Evolutionary conservation across 1,140 invertebrate genomes (phyloP).

Genomic region (Drosophila azteca): DNA sequence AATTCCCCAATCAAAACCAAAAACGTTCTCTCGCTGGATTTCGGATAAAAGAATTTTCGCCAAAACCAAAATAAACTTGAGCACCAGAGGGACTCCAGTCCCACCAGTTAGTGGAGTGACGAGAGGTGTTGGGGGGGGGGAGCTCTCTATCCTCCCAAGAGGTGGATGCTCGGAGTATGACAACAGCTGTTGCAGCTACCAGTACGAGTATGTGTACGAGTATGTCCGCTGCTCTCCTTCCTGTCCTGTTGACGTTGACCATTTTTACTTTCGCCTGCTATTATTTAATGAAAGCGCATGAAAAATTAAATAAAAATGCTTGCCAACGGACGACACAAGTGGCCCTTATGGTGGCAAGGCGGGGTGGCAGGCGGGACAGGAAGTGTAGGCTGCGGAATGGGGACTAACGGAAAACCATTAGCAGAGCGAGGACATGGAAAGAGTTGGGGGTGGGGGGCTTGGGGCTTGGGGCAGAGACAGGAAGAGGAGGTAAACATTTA

Average conservation of each 20-base stretch:
- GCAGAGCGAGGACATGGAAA: not conserved
- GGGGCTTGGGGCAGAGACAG: not conserved
- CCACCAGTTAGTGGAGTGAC: not conserved
- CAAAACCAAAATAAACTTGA: constrained; percentile 50
- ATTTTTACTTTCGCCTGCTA: constrained; percentile 1
- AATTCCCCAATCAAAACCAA: constrained; percentile 42
- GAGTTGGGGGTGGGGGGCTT: no score
- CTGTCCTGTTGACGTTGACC: no score
- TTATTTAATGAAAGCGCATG: constrained; percentile 45
- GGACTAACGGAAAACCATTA: constrained; percentile 36
- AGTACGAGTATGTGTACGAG: no score
- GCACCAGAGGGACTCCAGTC: constrained; percentile 21
- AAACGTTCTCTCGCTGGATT: constrained; percentile 25
- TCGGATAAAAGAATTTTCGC: constrained; percentile 31
- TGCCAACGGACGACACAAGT: constrained; percentile 32
- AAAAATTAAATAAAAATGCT: constrained; percentile 43
- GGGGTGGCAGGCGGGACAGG: no score
- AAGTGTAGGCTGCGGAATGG: not conserved
- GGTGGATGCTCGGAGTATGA: not conserved
- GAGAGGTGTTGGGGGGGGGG: not conserved
- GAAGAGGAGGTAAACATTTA: constrained; percentile 30
- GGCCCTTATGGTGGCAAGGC: not conserved
- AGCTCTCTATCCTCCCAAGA: not conserved
- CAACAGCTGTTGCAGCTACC: constrained; percentile 38
- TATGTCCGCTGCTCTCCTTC: constrained; percentile 1